These are phyloP conservation scores for Gymnocephalus cernua DNA, from an alignment of 2,113 vertebrate species.

Conservation along the genomic window DNA sequence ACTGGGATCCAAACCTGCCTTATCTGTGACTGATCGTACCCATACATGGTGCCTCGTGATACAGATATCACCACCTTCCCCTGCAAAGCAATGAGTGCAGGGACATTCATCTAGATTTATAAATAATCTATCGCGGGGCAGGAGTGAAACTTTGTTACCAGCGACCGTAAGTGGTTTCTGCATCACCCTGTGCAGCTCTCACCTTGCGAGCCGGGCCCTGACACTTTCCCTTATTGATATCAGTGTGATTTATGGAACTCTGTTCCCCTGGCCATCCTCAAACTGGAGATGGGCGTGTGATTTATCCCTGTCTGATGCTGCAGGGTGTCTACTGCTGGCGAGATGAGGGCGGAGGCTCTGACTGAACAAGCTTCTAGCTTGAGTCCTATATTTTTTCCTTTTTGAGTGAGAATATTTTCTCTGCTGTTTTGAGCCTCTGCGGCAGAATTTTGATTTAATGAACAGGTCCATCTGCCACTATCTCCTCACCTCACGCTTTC, in stretches of 20 bases:
- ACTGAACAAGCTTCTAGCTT: conserved; percentile 19
- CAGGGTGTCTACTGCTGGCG: conserved; percentile 46
- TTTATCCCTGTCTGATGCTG: conserved; percentile 67
- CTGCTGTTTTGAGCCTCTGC: conserved; percentile 22
- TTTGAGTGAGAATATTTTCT: conserved; percentile 21
- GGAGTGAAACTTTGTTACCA: conserved; percentile 75
- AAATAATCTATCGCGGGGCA: conserved; percentile 62
- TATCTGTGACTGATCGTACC: conserved; percentile 47
- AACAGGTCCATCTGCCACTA: conserved; percentile 34
- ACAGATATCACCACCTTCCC: conserved; percentile 50
- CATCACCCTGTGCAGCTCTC: conserved; percentile 56
- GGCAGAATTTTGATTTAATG: conserved; percentile 50
- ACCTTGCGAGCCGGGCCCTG: conserved; percentile 62
- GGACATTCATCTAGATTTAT: conserved; percentile 71
- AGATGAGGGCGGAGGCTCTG: conserved; percentile 45
- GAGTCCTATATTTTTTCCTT: not conserved
- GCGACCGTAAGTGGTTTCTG: conserved; percentile 72
- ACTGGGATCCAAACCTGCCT: not conserved
- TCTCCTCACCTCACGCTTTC: not conserved
- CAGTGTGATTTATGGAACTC: conserved; percentile 77
- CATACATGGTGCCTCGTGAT: conserved; percentile 28
- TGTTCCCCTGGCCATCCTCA: conserved; percentile 65
- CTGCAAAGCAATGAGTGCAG: conserved; percentile 26
- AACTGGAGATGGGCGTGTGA: conserved; percentile 69
- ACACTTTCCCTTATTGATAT: conserved; percentile 82